A percentile compares a stretch with the other conserved stretches of the same genome.
Evolutionary conservation across 2,797 vertebrate species (phyloP).

Genomic region (Leucoraja ocellata): DNA sequence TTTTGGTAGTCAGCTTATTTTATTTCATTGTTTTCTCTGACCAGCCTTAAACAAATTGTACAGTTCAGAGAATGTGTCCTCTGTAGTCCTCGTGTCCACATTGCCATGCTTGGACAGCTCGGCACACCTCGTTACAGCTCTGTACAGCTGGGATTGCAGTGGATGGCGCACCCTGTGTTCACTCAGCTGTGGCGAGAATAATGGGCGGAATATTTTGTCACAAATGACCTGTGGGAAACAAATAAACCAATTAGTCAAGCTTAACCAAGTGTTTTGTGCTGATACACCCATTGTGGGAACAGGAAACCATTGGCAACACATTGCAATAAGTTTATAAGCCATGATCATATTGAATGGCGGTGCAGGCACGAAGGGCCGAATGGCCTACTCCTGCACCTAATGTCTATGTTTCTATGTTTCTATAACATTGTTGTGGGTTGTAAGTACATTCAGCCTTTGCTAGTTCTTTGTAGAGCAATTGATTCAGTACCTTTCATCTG

Average conservation of each 20-base stretch:
- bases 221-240: conserved; percentile 75
- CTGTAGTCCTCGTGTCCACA: conserved; percentile 35
- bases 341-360: no score
- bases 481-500: no score
- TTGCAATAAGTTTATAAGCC: neutral
- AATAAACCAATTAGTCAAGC: neutral
- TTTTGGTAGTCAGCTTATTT: neutral
- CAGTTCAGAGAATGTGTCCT: conserved; percentile 63
- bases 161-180: conserved; percentile 57
- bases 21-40: conserved; percentile 49
- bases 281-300: neutral
- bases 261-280: neutral
- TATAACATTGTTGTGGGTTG: no score
- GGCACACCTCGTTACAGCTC: conserved; percentile 74
- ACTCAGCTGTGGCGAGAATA: conserved; percentile 71
- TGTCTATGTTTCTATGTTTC: no score
- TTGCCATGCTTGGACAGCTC: conserved; percentile 47
- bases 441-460: no score
- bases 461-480: no score
- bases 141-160: conserved; percentile 71
- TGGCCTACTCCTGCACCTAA: no score
- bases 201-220: conserved; percentile 88
- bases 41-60: conserved; percentile 66
- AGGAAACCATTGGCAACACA: neutral
- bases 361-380: no score